These are phyloP conservation scores for Coptodon bakossiorum DNA, from an alignment of 2,113 vertebrate genomes.

Conservation along the genomic window DNA sequence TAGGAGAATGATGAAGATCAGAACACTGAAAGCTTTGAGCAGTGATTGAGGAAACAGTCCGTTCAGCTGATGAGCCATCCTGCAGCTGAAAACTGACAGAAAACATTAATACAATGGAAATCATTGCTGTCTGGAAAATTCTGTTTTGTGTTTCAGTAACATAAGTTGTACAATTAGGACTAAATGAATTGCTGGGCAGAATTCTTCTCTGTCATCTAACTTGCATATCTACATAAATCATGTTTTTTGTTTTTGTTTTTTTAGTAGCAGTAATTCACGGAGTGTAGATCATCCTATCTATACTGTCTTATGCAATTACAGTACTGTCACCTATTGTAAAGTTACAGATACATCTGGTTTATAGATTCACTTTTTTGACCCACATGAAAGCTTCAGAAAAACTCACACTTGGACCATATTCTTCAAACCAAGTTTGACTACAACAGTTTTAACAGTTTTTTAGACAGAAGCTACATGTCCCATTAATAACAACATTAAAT, in stretches of 20 bases:
- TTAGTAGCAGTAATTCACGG: fast-evolving
- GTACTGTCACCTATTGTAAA: fast-evolving
- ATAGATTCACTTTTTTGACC: fast-evolving
- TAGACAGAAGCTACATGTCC: fast-evolving
- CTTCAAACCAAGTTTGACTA: not conserved
- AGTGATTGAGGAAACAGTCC: fast-evolving
- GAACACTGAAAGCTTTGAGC: not conserved
- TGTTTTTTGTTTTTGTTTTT: too few relatives aligned
- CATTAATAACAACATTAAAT: not conserved
- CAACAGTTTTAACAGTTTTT: fast-evolving
- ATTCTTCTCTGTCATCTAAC: not conserved
- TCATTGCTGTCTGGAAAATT: too few relatives aligned
- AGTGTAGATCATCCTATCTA: not conserved
- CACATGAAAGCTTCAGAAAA: fast-evolving
- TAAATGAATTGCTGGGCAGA: fast-evolving
- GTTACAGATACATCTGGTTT: not conserved
- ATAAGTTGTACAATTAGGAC: too few relatives aligned
- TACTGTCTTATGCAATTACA: not conserved
- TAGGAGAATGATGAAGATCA: fast-evolving
- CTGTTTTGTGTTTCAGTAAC: too few relatives aligned
- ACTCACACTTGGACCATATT: not conserved
- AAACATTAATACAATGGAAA: too few relatives aligned
- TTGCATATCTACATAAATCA: fast-evolving
- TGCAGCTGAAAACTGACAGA: too few relatives aligned
- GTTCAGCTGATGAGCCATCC: too few relatives aligned